Conservation (phyloP, 2,797 vertebrate genomes). For the Caiman crocodilus region DNA sequence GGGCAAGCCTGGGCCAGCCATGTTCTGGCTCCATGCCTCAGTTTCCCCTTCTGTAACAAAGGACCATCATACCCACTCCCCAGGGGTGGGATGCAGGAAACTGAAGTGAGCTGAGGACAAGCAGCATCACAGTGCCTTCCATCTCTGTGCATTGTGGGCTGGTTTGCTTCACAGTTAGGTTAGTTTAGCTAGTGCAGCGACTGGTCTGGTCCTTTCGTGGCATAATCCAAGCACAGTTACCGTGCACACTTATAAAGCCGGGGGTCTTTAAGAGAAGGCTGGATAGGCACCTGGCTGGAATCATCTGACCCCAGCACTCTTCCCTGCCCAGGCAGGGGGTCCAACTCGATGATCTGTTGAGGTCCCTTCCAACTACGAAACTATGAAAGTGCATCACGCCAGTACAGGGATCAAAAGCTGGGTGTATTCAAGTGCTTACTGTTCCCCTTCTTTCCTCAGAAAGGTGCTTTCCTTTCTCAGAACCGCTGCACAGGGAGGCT, state of each 20-base stretch:
- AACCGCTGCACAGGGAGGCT: neutral
- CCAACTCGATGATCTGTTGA: too few species aligned
- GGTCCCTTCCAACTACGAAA: too few species aligned
- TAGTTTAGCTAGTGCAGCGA: neutral
- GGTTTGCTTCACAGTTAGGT: neutral
- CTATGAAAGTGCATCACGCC: neutral
- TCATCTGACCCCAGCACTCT: too few species aligned
- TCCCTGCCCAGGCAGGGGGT: too few species aligned
- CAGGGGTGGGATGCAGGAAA: neutral
- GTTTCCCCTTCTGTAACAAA: neutral
- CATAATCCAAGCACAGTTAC: neutral
- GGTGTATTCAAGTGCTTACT: neutral
- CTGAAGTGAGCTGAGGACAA: neutral
- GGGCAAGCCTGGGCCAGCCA: neutral
- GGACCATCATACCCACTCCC: neutral
- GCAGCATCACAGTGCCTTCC: neutral
- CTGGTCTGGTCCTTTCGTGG: neutral
- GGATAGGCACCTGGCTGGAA: too few species aligned
- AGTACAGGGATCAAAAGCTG: neutral
- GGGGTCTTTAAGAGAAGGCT: too few species aligned
- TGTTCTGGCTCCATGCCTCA: neutral
- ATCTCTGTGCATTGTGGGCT: too few species aligned
- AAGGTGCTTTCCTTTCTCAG: neutral
- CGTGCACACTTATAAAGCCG: too few species aligned
- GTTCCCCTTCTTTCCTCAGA: neutral